phyloP scores from a whole-genome alignment of 2,888 invertebrate genomes.

The Caradrina kadenii region DNA sequence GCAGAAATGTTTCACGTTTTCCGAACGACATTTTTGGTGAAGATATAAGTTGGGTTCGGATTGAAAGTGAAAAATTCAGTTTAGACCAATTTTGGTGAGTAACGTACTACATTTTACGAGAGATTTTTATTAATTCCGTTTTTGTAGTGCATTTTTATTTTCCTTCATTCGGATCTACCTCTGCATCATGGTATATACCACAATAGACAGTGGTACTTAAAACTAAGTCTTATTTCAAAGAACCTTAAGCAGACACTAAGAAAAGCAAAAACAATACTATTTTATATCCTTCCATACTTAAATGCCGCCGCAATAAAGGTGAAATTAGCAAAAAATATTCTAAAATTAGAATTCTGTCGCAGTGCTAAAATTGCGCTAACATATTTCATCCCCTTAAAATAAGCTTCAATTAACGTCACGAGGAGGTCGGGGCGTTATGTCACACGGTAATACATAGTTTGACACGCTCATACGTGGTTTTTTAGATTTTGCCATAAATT shows the following conservation, averaged over 20 bases:
- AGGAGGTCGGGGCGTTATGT: constrained; percentile 34
- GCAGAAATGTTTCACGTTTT: constrained; percentile 29
- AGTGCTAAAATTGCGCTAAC: constrained; percentile 45
- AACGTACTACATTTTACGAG: too few relatives aligned
- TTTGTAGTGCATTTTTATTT: too few relatives aligned
- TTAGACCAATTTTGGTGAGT: not conserved
- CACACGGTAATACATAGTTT: constrained; percentile 31
- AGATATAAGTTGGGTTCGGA: constrained; percentile 3
- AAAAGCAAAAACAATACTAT: too few relatives aligned
- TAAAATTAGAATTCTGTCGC: constrained; percentile 48
- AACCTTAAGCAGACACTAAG: too few relatives aligned
- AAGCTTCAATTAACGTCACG: constrained; percentile 49
- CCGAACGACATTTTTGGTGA: constrained; percentile 27
- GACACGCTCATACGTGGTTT: constrained; percentile 31
- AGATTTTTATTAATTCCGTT: too few relatives aligned
- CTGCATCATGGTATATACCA: too few relatives aligned
- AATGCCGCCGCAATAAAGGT: not conserved
- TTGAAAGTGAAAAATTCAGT: constrained; percentile 7
- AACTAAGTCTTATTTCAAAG: too few relatives aligned
- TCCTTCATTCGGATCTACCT: too few relatives aligned
- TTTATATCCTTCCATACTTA: not conserved
- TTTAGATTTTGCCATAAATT: not conserved
- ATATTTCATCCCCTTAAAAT: constrained; percentile 50
- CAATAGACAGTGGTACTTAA: too few relatives aligned
- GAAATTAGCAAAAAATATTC: not conserved